Conservation (phyloP, 1,140 invertebrate genomes). For the Latrodectus geometricus region DNA sequence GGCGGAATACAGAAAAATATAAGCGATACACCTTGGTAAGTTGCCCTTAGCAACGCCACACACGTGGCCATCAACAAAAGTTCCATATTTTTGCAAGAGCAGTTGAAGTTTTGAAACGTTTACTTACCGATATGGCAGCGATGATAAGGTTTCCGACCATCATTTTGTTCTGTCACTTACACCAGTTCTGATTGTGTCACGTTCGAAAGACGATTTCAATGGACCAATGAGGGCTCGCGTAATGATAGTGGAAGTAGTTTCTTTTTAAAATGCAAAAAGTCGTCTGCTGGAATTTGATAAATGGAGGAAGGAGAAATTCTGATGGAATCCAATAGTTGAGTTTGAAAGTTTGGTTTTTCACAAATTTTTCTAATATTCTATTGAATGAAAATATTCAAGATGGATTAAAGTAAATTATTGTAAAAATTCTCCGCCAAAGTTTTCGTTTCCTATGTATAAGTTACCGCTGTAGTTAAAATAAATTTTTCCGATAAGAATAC, state of each 20-base stretch:
- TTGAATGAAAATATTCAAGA: neutral
- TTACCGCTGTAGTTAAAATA: neutral
- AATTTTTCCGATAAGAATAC: no score
- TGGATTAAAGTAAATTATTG: neutral
- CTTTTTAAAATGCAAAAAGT: neutral
- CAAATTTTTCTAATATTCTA: neutral
- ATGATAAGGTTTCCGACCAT: conserved; percentile 38
- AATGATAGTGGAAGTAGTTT: neutral
- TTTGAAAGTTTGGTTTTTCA: neutral
- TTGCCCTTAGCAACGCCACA: conserved; percentile 54
- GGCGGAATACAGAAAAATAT: neutral
- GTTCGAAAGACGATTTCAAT: neutral
- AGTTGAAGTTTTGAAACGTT: conserved; percentile 52
- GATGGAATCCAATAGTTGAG: neutral
- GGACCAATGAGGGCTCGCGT: neutral
- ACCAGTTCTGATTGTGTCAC: conserved; percentile 2
- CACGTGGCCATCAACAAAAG: conserved; percentile 53
- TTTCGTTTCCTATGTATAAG: neutral
- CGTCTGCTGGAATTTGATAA: neutral
- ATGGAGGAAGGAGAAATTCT: neutral
- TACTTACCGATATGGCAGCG: conserved; percentile 54
- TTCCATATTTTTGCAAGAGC: conserved; percentile 47
- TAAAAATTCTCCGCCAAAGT: neutral
- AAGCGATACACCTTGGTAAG: conserved; percentile 16
- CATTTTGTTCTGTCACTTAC: conserved; percentile 44